A percentile compares a stretch with the other conserved stretches of the same genome.
These are phyloP conservation scores for Mastomys natalensis DNA, from an alignment of 2,113 vertebrate genomes.

Conservation along the genomic window DNA sequence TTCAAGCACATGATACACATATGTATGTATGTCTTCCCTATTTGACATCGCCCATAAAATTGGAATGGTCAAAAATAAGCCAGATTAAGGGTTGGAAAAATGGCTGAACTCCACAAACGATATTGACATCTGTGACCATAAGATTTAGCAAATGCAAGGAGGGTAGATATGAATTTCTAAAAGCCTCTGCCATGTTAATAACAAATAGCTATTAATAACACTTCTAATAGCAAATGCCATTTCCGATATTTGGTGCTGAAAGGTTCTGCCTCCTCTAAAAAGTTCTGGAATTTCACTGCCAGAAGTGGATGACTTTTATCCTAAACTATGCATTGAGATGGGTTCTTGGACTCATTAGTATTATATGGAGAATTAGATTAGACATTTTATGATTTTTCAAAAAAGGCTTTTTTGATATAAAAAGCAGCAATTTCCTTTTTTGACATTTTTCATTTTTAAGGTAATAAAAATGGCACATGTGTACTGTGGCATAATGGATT, in stretches of 20 bases:
- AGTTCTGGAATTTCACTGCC: constrained; percentile 74
- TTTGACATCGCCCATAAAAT: neutral
- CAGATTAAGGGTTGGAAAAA: neutral
- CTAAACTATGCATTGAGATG: constrained; percentile 82
- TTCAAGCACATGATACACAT: too few species aligned
- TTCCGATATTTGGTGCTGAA: constrained; percentile 71
- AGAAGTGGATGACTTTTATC: constrained; percentile 82
- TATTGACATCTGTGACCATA: neutral
- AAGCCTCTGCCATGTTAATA: neutral
- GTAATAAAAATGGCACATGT: constrained; percentile 87
- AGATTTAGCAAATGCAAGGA: neutral
- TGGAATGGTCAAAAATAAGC: neutral
- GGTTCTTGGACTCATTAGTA: constrained; percentile 86
- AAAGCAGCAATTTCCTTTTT: constrained; percentile 79
- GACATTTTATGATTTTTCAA: constrained; percentile 83
- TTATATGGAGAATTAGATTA: constrained; percentile 81
- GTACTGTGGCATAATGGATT: constrained; percentile 86
- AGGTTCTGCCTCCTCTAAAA: constrained; percentile 68
- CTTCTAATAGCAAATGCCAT: constrained; percentile 53
- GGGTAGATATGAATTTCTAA: neutral
- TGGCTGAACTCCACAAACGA: neutral
- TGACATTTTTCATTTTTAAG: constrained; percentile 85
- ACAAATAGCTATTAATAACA: constrained; percentile 60
- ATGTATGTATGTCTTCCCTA: neutral
- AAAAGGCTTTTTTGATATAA: constrained; percentile 81